Percentiles rank a stretch among this genome's conserved stretches.
Evolutionary conservation across 2,888 invertebrate genomes (phyloP).

Genomic region (Anticlea derivata): DNA sequence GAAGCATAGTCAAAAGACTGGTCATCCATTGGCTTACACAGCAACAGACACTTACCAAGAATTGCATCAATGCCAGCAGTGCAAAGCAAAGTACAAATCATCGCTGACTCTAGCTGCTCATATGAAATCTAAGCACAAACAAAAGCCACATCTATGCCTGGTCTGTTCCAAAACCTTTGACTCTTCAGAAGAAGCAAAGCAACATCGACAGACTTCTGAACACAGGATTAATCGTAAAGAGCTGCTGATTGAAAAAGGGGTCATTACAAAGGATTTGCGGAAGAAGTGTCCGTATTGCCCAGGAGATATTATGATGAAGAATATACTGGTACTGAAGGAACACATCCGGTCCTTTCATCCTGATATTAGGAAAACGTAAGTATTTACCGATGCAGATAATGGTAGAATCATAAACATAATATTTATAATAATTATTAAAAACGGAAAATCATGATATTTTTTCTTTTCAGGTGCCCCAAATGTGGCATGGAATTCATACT

Average conservation of each 20-base stretch:
- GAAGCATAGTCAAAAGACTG: constrained; percentile 81
- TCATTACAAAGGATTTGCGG: constrained; percentile 60
- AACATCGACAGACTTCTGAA: constrained; percentile 86
- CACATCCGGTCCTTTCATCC: constrained; percentile 86
- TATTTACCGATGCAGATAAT: too few species aligned
- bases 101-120: constrained; percentile 87
- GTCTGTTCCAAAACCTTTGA: constrained; percentile 87
- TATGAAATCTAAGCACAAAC: constrained; percentile 84
- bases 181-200: constrained; percentile 84
- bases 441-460: background rate
- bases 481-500: constrained; percentile 88
- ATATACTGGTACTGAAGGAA: constrained; percentile 83
- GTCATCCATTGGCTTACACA: constrained; percentile 76
- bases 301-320: constrained; percentile 68
- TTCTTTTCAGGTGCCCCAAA: constrained; percentile 85
- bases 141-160: constrained; percentile 86
- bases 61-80: constrained; percentile 84
- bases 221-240: constrained; percentile 85
- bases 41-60: constrained; percentile 87
- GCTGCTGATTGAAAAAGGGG: constrained; percentile 62
- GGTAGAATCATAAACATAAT: too few species aligned
- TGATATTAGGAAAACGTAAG: constrained; percentile 85
- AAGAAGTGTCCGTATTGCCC: constrained; percentile 86
- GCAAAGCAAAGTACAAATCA: constrained; percentile 84
- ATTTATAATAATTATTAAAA: too few species aligned